Percentiles rank a stretch among this genome's conserved stretches.
These are phyloP conservation scores for Portunus trituberculatus DNA, from an alignment of 1,140 invertebrate species.

Conservation along the genomic window DNA sequence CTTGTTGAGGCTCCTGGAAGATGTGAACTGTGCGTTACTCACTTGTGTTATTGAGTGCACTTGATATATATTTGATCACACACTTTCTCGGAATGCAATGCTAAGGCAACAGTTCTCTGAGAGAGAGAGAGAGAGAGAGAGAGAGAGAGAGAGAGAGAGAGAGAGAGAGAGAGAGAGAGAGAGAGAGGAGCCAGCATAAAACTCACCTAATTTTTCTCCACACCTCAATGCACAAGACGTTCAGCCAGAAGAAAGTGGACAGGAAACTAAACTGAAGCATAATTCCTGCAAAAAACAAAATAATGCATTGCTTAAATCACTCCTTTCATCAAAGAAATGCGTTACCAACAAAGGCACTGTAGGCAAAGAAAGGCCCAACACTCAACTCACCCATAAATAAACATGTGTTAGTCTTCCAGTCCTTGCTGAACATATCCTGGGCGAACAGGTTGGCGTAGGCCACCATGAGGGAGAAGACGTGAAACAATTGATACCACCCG, in stretches of 20 bases:
- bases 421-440: not conserved
- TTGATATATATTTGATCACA: too few relatives aligned
- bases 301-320: not conserved
- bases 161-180: too few relatives aligned
- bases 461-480: conserved; percentile 49
- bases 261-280: conserved; percentile 54
- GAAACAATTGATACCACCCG: conserved; percentile 50
- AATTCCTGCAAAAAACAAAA: conserved; percentile 28
- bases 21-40: too few relatives aligned
- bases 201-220: conserved; percentile 65
- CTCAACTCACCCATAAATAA: conserved; percentile 15
- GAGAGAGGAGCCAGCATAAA: too few relatives aligned
- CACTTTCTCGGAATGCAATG: too few relatives aligned
- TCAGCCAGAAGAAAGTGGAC: conserved; percentile 67
- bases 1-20: conserved; percentile 5
- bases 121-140: too few relatives aligned
- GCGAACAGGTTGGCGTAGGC: not conserved
- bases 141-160: too few relatives aligned
- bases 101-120: too few relatives aligned
- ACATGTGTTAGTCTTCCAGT: not conserved
- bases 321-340: not conserved
- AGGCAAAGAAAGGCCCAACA: not conserved
- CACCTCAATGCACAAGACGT: conserved; percentile 56
- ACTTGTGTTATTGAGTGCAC: too few relatives aligned
- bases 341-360: not conserved